Percentiles rank a stretch among this genome's conserved stretches.
phyloP scores from a whole-genome alignment of 2,888 invertebrate species.

The Spialia ferax region DNA sequence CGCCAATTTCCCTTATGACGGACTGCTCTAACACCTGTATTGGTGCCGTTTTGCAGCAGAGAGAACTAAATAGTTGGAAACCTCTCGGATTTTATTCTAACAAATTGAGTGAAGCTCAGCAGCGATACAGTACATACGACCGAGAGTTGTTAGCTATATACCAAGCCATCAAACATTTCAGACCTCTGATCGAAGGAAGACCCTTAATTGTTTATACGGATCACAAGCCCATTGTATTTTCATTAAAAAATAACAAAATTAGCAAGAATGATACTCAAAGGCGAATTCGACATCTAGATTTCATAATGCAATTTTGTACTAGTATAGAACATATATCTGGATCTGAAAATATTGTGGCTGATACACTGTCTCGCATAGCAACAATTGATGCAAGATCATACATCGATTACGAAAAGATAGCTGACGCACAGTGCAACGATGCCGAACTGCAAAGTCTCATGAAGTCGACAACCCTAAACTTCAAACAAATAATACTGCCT shows the following conservation, averaged over 20 bases:
- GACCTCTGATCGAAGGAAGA: too few relatives aligned
- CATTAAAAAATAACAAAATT: not conserved
- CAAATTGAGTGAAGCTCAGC: constrained; percentile 22
- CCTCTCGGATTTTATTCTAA: constrained; percentile 27
- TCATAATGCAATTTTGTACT: constrained; percentile 27
- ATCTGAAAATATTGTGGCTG: constrained; percentile 16
- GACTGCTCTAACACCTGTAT: constrained; percentile 3
- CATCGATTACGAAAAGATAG: not conserved
- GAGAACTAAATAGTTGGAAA: not conserved
- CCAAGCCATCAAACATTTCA: constrained; percentile 10
- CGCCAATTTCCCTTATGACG: not conserved
- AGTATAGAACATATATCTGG: constrained; percentile 13
- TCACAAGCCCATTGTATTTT: too few relatives aligned
- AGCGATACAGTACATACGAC: constrained; percentile 22
- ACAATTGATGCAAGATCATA: not conserved
- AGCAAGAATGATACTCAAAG: constrained; percentile 17
- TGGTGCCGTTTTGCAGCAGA: too few relatives aligned
- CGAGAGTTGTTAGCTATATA: constrained; percentile 26
- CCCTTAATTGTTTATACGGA: too few relatives aligned
- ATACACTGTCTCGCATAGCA: constrained; percentile 11
- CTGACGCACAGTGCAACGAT: constrained; percentile 15
- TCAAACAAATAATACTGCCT: constrained; percentile 3
- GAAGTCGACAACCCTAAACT: constrained; percentile 17
- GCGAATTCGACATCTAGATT: constrained; percentile 20
- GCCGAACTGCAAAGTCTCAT: constrained; percentile 17